Evolutionary conservation across 1,140 invertebrate genomes (phyloP), one percentile per base, ranked within the genome.

Genomic region (Trachymyrmex septentrionalis): DNA sequence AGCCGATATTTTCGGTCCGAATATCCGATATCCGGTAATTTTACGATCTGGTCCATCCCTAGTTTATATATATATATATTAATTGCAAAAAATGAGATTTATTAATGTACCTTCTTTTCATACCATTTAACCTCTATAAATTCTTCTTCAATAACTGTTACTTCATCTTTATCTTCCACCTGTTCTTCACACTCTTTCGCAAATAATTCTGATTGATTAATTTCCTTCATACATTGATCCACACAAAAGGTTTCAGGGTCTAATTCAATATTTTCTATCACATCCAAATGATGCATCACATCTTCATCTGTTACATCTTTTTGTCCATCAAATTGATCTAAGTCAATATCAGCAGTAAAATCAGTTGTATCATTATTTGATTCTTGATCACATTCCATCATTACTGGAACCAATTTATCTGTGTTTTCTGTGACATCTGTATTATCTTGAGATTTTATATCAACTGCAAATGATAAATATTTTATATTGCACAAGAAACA

Each of bases 181-280:
- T 67, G 71, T 67, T 88, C 81, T 57, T 90, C 84, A 7, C 21
- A 27, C 44, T 90, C 76, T 30, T 72, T 86, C 5, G 30, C 63
- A 77, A 85, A 85, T 9, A 87, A 38, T 9, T 69, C 71, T 30
- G 59, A 34, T 30, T 87, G 34, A 24, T 86, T 48, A 63, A 30
- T 24, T 72, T 59, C 5, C 0, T 76, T 16, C 21, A 77, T 57
- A 66, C 27, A 44, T 0, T 75, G 24, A 21, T 59, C 67, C 73
- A 86, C 89, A 88, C 80, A 75, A 80, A 92, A 90, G 48, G 57
- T 90, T 24, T 86, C 82, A 59, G 92, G 88, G 84, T 93, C 86
- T 16, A 95, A 64, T n/a, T 92, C 92, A 69, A 93, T 93, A 76
- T 93, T 94, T 91, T 95, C 94, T 30, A 95, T 93, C 55, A 94